Conservation (phyloP, 2,113 vertebrate species). For the Anolis sagrei region DNA sequence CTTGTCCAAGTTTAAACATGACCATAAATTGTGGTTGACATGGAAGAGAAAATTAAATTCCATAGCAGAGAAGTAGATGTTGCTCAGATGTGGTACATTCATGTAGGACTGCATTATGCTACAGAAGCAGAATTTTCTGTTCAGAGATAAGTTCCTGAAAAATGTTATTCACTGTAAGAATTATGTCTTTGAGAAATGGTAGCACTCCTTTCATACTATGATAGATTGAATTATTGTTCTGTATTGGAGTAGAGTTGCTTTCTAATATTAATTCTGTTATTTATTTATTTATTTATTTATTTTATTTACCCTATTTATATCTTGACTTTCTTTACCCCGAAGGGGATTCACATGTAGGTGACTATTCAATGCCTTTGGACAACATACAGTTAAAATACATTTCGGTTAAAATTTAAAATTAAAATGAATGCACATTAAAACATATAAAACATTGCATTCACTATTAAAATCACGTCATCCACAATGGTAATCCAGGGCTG, state of each 20-base stretch:
- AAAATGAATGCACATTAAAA: no score
- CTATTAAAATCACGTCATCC: no score
- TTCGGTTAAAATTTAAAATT: no score
- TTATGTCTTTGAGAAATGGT: not conserved
- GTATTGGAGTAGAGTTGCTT: not conserved
- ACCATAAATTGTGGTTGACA: not conserved
- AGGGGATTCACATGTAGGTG: no score
- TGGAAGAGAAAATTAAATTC: not conserved
- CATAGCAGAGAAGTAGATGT: not conserved
- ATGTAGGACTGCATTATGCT: not conserved
- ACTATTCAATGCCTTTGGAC: no score
- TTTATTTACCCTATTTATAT: no score
- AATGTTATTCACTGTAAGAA: not conserved
- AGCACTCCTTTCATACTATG: not conserved
- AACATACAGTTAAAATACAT: no score
- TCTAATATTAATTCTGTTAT: not conserved
- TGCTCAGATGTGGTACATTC: not conserved
- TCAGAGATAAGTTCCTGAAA: not conserved
- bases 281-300: no score
- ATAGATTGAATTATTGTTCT: not conserved
- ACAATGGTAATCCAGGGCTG: no score
- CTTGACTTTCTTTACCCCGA: no score
- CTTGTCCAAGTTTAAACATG: not conserved
- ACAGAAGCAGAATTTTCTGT: not conserved
- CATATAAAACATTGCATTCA: no score